Evolutionary conservation across 2,113 vertebrate genomes (phyloP), one percentile per base, ranked within the genome.

Genomic region (Alouatta palliata): DNA sequence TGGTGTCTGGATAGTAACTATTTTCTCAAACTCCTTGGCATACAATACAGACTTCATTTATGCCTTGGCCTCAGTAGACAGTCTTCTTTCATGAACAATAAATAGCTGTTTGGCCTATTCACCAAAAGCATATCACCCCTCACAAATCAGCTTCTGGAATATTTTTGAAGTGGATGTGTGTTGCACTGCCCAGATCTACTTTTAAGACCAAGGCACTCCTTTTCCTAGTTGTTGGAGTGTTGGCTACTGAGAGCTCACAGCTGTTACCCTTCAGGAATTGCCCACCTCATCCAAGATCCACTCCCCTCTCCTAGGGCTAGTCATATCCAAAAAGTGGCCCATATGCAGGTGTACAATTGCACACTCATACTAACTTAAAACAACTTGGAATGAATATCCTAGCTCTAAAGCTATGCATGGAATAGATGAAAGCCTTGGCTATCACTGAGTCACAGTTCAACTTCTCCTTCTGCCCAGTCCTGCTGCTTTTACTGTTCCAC

Each of bases 21-120:
- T 99, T 98, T 99, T 99, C 94, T 99, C 99, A 98, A 99, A 99
- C 98, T 99, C 99, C 98, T 99, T 99, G 98, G 99, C 99, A 92
- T 99, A 99, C 97, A 99, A 99, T 90, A 99, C 99, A 87, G 99
- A 99, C 96, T 99, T 99, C 3, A 99, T 99, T 98, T 6, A 58
- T 98, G 99, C 99, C 98, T 99, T 99, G 75, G 99, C 99, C 97
- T 99, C 99, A 87, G 99, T 99, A 89, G 99, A 98, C 73, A 99
- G 98, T 70, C 99, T 98, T 56, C 99, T 98, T 61, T 98, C 98
- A 90, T 99, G 99, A 16, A 99, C 98, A 4, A 99, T 99, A 96
- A 99, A 98, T 2, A 99, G 99, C 1, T 99, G 98, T 98, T 99
- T 99, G 87, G 99, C 99, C 97, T 99, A 99, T 96, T 99, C 99